Percentiles rank a stretch among this genome's conserved stretches.
Evolutionary conservation across 2,113 vertebrate species (phyloP).

Genomic region (Mormoops blainvillei): DNA sequence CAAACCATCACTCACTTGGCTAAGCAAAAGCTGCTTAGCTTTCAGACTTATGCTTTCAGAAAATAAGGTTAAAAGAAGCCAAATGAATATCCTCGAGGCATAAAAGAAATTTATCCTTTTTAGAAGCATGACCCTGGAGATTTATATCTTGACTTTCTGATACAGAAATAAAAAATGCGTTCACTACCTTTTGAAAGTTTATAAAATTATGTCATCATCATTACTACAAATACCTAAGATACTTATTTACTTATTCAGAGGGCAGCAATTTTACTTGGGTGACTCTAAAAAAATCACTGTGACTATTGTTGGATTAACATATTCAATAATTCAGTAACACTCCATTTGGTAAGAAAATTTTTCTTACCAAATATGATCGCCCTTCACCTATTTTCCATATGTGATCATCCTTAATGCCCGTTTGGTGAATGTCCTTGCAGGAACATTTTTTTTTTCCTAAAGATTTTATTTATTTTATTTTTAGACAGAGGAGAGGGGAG

Average conservation of each 20-base stretch:
- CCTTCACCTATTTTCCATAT: constrained; percentile 27
- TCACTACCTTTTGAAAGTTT: neutral
- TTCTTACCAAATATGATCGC: constrained; percentile 45
- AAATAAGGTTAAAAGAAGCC: constrained; percentile 57
- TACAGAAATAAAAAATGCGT: constrained; percentile 7
- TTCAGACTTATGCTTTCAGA: constrained; percentile 35
- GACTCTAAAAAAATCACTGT: constrained; percentile 12
- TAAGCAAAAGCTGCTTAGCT: constrained; percentile 34
- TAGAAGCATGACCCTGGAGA: neutral
- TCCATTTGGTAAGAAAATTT: constrained; percentile 18
- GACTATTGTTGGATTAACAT: constrained; percentile 29
- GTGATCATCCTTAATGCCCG: neutral
- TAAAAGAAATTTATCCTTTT: neutral
- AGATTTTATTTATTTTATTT: too few relatives aligned
- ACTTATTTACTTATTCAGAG: constrained; percentile 13
- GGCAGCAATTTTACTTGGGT: constrained; percentile 20
- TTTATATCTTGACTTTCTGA: constrained; percentile 25
- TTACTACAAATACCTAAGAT: constrained; percentile 41
- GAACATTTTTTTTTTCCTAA: too few relatives aligned
- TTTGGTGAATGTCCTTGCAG: constrained; percentile 22
- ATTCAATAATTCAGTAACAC: constrained; percentile 40
- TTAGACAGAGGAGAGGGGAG: too few relatives aligned
- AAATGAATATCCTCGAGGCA: constrained; percentile 48
- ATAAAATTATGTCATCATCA: constrained; percentile 40
- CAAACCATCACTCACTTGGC: constrained; percentile 7